A percentile compares a stretch with the other conserved stretches of the same genome.
Conservation (phyloP, 2,113 vertebrate species). For the Herpetotheres cachinnans region DNA sequence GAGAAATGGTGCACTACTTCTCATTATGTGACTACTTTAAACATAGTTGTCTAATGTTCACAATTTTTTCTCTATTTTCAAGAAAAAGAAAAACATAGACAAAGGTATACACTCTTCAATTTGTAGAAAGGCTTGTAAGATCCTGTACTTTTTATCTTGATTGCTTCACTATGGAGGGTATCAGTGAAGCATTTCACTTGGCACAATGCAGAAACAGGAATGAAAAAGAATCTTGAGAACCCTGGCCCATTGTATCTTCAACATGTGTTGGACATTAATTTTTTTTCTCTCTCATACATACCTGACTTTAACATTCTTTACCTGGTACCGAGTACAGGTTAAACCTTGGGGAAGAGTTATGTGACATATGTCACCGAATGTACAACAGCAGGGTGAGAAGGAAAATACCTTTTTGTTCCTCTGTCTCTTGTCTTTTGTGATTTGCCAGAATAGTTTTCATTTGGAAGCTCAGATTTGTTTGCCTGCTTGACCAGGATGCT, state of each 20-base stretch:
- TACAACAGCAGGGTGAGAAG: not conserved
- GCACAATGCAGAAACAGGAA: not conserved
- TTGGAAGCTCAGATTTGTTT: not conserved
- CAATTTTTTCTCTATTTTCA: not conserved
- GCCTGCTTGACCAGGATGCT: not conserved
- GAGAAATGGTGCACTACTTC: not conserved
- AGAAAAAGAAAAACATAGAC: not conserved
- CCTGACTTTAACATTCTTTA: not conserved
- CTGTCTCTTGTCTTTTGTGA: not conserved
- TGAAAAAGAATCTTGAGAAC: not conserved
- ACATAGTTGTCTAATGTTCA: not conserved
- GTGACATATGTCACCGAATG: rapidly evolving
- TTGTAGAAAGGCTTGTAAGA: not conserved
- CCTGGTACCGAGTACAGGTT: not conserved
- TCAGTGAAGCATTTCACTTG: not conserved
- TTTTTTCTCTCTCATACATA: not conserved
- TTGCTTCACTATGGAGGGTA: not conserved
- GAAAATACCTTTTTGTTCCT: not conserved
- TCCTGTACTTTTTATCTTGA: not conserved
- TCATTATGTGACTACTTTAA: not conserved
- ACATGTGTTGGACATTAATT: rapidly evolving
- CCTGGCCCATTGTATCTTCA: not conserved
- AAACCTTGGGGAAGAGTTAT: not conserved
- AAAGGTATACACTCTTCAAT: not conserved
- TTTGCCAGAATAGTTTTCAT: not conserved